These are phyloP conservation scores for Notiomystis cincta DNA, from an alignment of 2,113 vertebrate species.

Conservation along the genomic window DNA sequence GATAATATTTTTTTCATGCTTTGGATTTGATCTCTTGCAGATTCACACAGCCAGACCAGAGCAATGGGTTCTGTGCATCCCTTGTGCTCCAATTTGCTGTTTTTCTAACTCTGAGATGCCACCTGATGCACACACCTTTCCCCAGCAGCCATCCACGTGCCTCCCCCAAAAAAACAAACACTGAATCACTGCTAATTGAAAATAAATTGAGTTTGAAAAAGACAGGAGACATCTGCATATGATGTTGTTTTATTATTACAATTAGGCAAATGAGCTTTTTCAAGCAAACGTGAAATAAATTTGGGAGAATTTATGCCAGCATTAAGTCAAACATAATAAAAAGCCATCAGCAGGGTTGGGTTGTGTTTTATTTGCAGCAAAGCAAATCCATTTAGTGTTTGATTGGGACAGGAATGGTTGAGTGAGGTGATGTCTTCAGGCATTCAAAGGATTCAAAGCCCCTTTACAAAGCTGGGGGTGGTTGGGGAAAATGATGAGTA, in stretches of 20 bases:
- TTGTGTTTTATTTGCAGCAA: neutral
- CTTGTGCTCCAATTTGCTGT: neutral
- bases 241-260: slow-evolving; percentile 57
- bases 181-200: slow-evolving; percentile 54
- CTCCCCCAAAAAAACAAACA: neutral
- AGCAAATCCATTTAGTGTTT: neutral
- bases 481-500: neutral
- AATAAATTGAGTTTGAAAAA: slow-evolving; percentile 53
- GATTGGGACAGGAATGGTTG: neutral
- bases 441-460: neutral
- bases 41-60: neutral
- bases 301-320: slow-evolving; percentile 32
- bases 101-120: neutral
- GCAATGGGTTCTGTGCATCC: neutral
- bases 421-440: neutral
- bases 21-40: neutral
- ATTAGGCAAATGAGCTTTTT: slow-evolving; percentile 66
- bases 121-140: neutral
- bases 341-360: neutral
- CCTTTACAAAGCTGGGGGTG: neutral
- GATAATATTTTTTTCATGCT: neutral
- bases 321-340: slow-evolving; percentile 23
- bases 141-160: neutral
- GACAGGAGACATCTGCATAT: slow-evolving; percentile 45
- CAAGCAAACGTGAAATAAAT: slow-evolving; percentile 61